Percentiles rank a stretch among this genome's conserved stretches.
These are phyloP conservation scores for Ursus arctos DNA, from an alignment of 2,113 vertebrate species.

Conservation along the genomic window DNA sequence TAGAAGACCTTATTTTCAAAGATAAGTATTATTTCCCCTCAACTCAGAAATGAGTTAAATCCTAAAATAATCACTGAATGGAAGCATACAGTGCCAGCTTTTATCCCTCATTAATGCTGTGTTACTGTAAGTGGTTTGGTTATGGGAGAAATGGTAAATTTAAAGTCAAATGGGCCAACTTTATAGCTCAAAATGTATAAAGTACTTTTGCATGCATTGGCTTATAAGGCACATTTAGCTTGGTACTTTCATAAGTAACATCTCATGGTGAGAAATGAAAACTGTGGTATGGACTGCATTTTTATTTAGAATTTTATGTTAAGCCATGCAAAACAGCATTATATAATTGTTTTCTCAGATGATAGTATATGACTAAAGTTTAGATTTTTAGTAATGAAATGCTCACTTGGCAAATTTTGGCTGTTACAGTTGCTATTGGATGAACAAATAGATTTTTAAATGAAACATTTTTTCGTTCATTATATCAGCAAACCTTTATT, in stretches of 20 bases:
- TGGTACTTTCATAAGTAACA: conserved; percentile 64
- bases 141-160: conserved; percentile 56
- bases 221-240: conserved; percentile 60
- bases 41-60: conserved; percentile 62
- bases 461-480: conserved; percentile 27
- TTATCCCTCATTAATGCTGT: conserved; percentile 30
- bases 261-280: conserved; percentile 62
- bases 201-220: not conserved
- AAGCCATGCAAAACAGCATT: conserved; percentile 52
- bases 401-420: conserved; percentile 66
- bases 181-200: conserved; percentile 28
- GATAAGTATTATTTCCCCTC: conserved; percentile 35
- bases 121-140: conserved; percentile 42
- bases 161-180: conserved; percentile 36
- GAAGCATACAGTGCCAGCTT: not conserved
- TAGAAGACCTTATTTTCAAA: conserved; percentile 61
- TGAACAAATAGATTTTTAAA: conserved; percentile 57
- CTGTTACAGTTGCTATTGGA: not conserved
- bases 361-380: conserved; percentile 44
- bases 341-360: conserved; percentile 50
- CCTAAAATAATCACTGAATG: conserved; percentile 49
- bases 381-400: conserved; percentile 67
- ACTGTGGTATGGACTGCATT: conserved; percentile 53
- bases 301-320: conserved; percentile 75
- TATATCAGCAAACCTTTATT: conserved; percentile 7